Evolutionary conservation across 2,113 vertebrate species (phyloP).

Genomic region (Arothron firmamentum): DNA sequence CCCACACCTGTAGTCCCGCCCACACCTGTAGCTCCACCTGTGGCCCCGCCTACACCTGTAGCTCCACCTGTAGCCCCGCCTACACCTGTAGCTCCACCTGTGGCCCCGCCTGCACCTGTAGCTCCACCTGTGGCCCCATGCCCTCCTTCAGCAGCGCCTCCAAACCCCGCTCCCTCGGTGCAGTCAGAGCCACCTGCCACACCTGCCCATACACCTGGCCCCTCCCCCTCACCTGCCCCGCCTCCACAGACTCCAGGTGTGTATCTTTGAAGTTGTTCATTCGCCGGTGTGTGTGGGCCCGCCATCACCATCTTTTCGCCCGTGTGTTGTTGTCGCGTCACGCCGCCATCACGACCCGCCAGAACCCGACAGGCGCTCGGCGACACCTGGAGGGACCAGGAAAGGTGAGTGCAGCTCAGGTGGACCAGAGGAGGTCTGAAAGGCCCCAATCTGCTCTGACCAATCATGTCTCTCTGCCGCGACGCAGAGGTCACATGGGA

Average conservation of each 20-base stretch:
- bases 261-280: slow-evolving; percentile 27
- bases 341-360: slow-evolving; percentile 8
- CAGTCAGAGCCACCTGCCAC: slow-evolving; percentile 8
- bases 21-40: not conserved
- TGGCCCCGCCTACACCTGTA: not conserved
- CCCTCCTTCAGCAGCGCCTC: not conserved
- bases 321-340: slow-evolving; percentile 11
- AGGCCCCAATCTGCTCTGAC: slow-evolving; percentile 17
- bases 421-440: slow-evolving; percentile 4
- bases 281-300: not conserved
- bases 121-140: not conserved
- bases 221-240: slow-evolving; percentile 28
- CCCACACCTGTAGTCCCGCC: not conserved
- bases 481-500: slow-evolving; percentile 95
- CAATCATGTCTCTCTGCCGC: slow-evolving; percentile 57
- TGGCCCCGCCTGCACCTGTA: not conserved
- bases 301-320: not conserved
- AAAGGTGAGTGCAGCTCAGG: slow-evolving; percentile 58
- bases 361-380: slow-evolving; percentile 56
- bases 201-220: not conserved
- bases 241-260: slow-evolving; percentile 59
- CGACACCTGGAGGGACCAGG: slow-evolving; percentile 62
- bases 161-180: not conserved
- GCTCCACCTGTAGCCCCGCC: not conserved
- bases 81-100: not conserved